Evolutionary conservation across 2,888 invertebrate species (phyloP).

Genomic region (Caenorhabditis sp.): DNA sequence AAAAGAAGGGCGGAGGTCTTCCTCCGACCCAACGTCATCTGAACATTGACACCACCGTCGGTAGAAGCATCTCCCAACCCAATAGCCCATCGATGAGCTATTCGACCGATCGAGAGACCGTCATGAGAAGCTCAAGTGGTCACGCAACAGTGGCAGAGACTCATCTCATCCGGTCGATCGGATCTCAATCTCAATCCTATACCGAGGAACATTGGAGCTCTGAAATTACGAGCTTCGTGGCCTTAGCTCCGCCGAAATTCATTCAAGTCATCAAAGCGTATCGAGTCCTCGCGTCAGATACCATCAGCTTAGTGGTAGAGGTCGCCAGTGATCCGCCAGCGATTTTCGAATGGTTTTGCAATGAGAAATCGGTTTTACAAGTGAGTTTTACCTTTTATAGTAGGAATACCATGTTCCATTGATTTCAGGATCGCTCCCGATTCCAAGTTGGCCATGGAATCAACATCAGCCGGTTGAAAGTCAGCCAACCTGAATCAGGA

Average conservation of each 20-base stretch:
- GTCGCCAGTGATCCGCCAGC: constrained; percentile 78
- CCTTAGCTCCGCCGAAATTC: constrained; percentile 81
- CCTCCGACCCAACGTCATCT: constrained; percentile 53
- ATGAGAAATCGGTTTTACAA: constrained; percentile 78
- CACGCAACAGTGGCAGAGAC: constrained; percentile 74
- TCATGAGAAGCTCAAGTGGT: constrained; percentile 70
- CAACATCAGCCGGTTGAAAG: constrained; percentile 80
- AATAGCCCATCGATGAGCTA: constrained; percentile 64
- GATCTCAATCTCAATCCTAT: constrained; percentile 73
- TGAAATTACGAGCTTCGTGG: constrained; percentile 81
- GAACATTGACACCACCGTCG: constrained; percentile 55
- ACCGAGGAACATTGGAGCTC: constrained; percentile 82
- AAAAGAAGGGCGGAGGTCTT: constrained; percentile 47
- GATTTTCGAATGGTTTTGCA: constrained; percentile 79
- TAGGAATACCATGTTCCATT: not conserved
- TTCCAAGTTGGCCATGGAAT: constrained; percentile 79
- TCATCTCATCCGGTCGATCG: constrained; percentile 70
- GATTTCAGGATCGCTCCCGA: constrained; percentile 69
- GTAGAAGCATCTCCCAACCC: constrained; percentile 57
- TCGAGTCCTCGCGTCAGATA: constrained; percentile 78
- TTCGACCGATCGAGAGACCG: constrained; percentile 75
- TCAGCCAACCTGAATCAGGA: constrained; percentile 85
- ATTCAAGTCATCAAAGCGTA: constrained; percentile 83
- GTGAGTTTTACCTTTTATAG: constrained; percentile 30
- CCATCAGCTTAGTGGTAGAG: constrained; percentile 81